Base-by-base conservation (phyloP, 2,113 vertebrate genomes). In the Stegastes partitus region DNA sequence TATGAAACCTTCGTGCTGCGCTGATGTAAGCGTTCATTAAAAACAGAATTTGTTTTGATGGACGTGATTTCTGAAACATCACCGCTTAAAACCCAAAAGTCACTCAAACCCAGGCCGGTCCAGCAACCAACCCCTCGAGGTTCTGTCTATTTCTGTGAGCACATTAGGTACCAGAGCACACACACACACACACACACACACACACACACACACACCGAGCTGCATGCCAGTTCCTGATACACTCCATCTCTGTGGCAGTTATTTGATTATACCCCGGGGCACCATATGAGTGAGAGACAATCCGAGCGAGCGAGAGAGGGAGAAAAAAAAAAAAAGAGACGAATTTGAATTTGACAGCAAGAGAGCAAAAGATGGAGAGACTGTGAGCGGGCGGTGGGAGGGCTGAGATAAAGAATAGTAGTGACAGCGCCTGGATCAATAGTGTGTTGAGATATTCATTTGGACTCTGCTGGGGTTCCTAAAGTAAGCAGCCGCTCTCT, bases 181-280 rank as follows among this genome's bases (percentile, higher is more conserved):
- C 44, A 58, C 68, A 65, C 63, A 61, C 3, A 6, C 51, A 61
- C 63, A 57, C 54, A 74, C 7, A 9, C 54, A 74, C 62, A 65
- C 63, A 61, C 3, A 6, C 51, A 61, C 63, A 57, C 54, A 74
- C 7, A 9, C 54, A 74, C 62, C 59, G 51, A 61, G 25, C 55
- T 39, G 51, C 70, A 68, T 67, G 67, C 55, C 51, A 74, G 55
- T 75, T 82, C 59, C 79, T 81, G 76, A 77, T 82, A 59, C 67
- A 82, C 75, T 87, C 73, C 75, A 88, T 91, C 88, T 85, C 77
- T 53, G 62, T 85, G 84, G 78, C 84, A 85, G 80, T 75, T 84
- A 87, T 87, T 83, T 88, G 86, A 90, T 91, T 83, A 81, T 42
- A 81, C 74, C 86, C 68, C 6, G 31, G 68, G 86, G 81, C 76